Evolutionary conservation across 2,797 vertebrate species (phyloP).

Genomic region (Varecia variegata): DNA sequence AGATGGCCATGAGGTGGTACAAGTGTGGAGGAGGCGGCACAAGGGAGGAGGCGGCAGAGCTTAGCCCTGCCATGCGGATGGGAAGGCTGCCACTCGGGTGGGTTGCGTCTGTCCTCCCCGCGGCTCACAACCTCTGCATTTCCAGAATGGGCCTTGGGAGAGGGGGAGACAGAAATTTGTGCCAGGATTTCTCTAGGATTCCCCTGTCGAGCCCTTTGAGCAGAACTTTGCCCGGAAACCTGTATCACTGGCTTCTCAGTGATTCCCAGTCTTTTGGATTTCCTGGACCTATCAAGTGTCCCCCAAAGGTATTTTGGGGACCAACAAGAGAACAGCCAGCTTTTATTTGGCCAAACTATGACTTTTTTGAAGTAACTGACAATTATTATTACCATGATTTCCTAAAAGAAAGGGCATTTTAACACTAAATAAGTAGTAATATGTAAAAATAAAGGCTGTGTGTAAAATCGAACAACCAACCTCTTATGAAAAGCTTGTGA

Average conservation of each 20-base stretch:
- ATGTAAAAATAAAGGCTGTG: not conserved
- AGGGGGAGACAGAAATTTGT: not conserved
- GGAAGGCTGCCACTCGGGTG: not conserved
- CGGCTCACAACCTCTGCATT: not conserved
- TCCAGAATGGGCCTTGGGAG: not conserved
- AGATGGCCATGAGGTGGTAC: not conserved
- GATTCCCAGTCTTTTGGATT: not conserved
- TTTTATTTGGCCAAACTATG: not conserved
- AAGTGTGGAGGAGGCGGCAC: not conserved
- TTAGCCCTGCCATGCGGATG: not conserved
- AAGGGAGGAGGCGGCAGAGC: not conserved
- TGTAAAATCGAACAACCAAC: not conserved
- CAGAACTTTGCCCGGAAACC: not conserved
- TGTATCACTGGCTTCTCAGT: not conserved
- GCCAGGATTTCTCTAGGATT: not conserved
- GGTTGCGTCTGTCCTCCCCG: not conserved
- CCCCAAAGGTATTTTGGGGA: not conserved
- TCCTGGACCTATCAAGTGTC: not conserved
- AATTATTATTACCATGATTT: not conserved
- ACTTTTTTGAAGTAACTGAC: not conserved
- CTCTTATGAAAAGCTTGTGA: not conserved
- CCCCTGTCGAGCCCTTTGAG: not conserved
- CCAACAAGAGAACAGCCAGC: not conserved
- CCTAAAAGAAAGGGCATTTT: constrained; percentile 16
- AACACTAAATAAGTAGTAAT: not conserved